phyloP scores from a whole-genome alignment of 2,113 vertebrate genomes.

The Plotosus lineatus region DNA sequence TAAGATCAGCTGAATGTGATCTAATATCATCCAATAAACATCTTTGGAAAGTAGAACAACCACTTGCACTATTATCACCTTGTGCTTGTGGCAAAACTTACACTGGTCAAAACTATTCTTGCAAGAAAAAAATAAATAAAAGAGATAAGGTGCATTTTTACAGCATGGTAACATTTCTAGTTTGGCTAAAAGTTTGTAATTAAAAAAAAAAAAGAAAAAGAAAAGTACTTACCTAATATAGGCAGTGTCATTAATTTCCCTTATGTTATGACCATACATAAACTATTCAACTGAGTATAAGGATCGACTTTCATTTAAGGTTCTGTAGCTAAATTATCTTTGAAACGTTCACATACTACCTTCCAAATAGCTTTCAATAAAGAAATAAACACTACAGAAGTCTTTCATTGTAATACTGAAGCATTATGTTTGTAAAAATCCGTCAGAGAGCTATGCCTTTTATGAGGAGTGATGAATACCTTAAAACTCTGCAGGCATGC shows the following conservation, averaged over 20 bases:
- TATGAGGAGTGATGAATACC: background rate
- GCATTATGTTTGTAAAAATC: slow-evolving; percentile 1
- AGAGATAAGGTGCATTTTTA: background rate
- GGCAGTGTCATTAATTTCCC: slow-evolving; percentile 30
- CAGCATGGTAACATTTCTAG: slow-evolving; percentile 21
- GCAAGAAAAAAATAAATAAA: background rate
- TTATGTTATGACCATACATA: background rate
- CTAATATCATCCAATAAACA: background rate
- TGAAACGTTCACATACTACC: slow-evolving; percentile 36
- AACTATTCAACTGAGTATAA: slow-evolving; percentile 46
- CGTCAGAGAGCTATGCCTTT: background rate
- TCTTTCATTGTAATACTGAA: slow-evolving; percentile 13
- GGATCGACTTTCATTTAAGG: slow-evolving; percentile 34
- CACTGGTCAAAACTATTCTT: slow-evolving; percentile 10
- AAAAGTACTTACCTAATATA: slow-evolving; percentile 51
- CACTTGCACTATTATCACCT: background rate
- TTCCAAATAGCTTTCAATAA: slow-evolving; percentile 36
- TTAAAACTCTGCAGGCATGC: slow-evolving; percentile 35
- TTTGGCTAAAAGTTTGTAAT: slow-evolving; percentile 1
- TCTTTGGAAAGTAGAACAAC: slow-evolving; percentile 4
- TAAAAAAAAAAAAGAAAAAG: background rate
- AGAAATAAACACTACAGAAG: slow-evolving; percentile 4
- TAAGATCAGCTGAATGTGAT: slow-evolving; percentile 4
- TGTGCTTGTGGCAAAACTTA: slow-evolving; percentile 3
- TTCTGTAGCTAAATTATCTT: slow-evolving; percentile 39